These are phyloP conservation scores for Drosophila fuyamai DNA, from an alignment of 1,140 invertebrate species.

Conservation along the genomic window DNA sequence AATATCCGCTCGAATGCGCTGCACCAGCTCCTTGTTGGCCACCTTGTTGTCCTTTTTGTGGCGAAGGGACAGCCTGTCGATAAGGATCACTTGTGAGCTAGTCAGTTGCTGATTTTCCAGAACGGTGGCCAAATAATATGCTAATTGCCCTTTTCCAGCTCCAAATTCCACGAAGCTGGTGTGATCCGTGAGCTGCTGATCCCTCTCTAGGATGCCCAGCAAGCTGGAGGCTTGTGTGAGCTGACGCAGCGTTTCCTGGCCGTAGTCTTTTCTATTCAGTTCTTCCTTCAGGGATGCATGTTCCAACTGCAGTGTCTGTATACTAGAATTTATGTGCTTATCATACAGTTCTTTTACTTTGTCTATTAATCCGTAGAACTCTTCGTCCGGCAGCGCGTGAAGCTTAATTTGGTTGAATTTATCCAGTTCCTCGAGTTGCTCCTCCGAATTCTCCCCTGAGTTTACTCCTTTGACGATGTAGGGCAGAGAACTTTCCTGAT, in stretches of 20 bases:
- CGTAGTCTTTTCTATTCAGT: slow-evolving; percentile 87
- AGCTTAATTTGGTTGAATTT: slow-evolving; percentile 71
- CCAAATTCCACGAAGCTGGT: slow-evolving; percentile 94
- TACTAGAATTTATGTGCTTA: slow-evolving; percentile 77
- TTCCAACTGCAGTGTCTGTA: slow-evolving; percentile 85
- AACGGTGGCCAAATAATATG: slow-evolving; percentile 89
- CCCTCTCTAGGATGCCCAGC: slow-evolving; percentile 87
- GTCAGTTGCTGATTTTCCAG: slow-evolving; percentile 83
- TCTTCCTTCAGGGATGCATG: slow-evolving; percentile 86
- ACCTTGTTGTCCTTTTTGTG: slow-evolving; percentile 92
- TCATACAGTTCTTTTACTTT: slow-evolving; percentile 85
- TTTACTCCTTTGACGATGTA: slow-evolving; percentile 89
- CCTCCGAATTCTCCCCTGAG: slow-evolving; percentile 71
- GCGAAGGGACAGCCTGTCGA: slow-evolving; percentile 91
- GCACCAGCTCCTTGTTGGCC: slow-evolving; percentile 85
- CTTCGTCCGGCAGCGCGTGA: slow-evolving; percentile 83
- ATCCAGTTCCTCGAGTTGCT: slow-evolving; percentile 16
- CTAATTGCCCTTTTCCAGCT: slow-evolving; percentile 93
- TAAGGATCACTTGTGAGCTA: slow-evolving; percentile 87
- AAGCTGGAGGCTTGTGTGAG: slow-evolving; percentile 90
- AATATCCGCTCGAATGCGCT: slow-evolving; percentile 90
- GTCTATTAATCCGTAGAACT: slow-evolving; percentile 85
- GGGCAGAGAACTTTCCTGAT: slow-evolving; percentile 83
- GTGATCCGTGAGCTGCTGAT: slow-evolving; percentile 86
- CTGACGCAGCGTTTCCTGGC: slow-evolving; percentile 88